Percentiles rank a stretch among this genome's conserved stretches.
phyloP scores from a whole-genome alignment of 2,888 invertebrate species.

The Eilema depressum region DNA sequence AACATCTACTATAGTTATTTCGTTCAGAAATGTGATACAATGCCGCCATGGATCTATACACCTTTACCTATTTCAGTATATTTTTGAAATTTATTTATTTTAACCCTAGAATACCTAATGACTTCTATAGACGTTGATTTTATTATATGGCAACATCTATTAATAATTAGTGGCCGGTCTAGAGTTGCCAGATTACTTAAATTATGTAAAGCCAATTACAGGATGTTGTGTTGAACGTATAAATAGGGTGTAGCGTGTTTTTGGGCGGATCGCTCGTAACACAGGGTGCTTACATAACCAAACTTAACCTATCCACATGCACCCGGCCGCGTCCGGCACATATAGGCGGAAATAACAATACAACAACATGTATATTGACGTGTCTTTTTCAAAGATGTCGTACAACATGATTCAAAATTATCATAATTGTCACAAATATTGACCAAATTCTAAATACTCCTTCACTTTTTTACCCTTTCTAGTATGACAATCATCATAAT shows the following conservation, averaged over 20 bases:
- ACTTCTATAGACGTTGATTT: conserved; percentile 1
- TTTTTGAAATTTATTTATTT: background rate
- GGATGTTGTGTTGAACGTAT: conserved; percentile 18
- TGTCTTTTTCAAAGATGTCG: conserved; percentile 43
- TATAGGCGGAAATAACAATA: conserved; percentile 61
- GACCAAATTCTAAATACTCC: background rate
- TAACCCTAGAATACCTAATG: background rate
- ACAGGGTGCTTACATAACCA: conserved; percentile 80
- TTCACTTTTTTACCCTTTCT: background rate
- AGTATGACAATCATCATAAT: background rate
- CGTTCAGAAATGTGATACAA: background rate
- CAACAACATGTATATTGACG: conserved; percentile 38
- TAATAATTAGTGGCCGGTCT: background rate
- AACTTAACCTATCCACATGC: conserved; percentile 72
- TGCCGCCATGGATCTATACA: background rate
- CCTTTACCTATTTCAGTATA: background rate
- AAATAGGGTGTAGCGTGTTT: conserved; percentile 17
- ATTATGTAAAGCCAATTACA: background rate
- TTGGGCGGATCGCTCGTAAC: conserved; percentile 43
- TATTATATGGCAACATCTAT: background rate
- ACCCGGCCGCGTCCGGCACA: conserved; percentile 61
- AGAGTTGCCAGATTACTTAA: background rate
- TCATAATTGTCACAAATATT: conserved; percentile 4
- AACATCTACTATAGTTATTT: background rate
- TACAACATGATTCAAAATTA: conserved; percentile 8